Evolutionary conservation across 2,797 vertebrate genomes (phyloP), one percentile per base, ranked within the genome.

Genomic region (Petrocephalus sullivani): DNA sequence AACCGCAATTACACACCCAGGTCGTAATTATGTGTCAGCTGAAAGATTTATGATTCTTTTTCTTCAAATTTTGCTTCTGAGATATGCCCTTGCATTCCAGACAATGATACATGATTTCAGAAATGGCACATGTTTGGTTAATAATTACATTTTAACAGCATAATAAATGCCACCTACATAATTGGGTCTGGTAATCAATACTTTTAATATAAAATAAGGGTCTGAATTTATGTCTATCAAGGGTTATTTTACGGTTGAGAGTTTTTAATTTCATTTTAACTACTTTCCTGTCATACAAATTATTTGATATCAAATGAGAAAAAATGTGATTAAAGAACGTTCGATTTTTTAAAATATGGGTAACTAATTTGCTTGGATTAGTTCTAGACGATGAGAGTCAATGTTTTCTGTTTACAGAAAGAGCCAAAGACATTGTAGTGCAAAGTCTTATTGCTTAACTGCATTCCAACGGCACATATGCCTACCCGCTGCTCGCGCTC

Each of bases 101-200:
- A 93, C 91, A 92, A 92, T 92, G 93, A 92, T 94, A 92, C 93
- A 92, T 91, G 91, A 91, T 89, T 91, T 92, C 93, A 93, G 93
- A 94, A 93, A 93, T 93, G 78, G 90, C 91, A 91, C 87, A 90
- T 91, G 92, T 93, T 91, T 86, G 87, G 90, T 93, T 95, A 94
- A 94, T 94, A 93, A 95, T 95, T 92, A 93, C 89, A 91, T 91
- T 90, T 94, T 95, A 94, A 95, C 93, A 93, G 90, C 91, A 92
- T 90, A 91, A 94, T 90, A 91, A 89, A 64, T 90, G 92, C 93
- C 92, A 93, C 94, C 93, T 89, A 91, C 92, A 93, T 92, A 84
- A 91, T 92, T 91, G 90, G 71, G 90, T 85, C 90, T 78, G 91
- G 89, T 19, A 58, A 86, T 23, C 78, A 85, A 85, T 89, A 90